Evolutionary conservation across 2,113 vertebrate species (phyloP).

Genomic region (Odobenus rosmarus): DNA sequence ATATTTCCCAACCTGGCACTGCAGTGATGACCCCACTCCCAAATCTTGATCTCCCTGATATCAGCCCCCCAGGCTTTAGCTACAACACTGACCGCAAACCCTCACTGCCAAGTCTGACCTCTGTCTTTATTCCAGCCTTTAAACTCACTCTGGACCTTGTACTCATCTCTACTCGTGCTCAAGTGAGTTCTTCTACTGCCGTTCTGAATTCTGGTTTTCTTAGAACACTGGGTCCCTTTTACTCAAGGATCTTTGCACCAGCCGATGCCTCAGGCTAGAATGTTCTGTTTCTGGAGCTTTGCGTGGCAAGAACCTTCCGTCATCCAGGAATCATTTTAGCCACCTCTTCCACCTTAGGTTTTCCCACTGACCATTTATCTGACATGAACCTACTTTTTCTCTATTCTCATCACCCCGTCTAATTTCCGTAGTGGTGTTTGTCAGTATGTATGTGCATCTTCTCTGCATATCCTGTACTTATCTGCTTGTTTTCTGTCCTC

Average conservation of each 20-base stretch:
- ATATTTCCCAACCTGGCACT: background rate
- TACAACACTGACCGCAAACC: background rate
- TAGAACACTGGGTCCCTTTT: background rate
- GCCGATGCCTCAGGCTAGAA: background rate
- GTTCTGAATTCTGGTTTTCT: background rate
- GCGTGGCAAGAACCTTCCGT: background rate
- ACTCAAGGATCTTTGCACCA: background rate
- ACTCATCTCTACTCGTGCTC: background rate
- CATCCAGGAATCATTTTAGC: background rate
- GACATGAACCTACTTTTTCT: no score
- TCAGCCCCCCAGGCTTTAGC: background rate
- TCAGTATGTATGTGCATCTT: accelerated
- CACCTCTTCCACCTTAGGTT: no score
- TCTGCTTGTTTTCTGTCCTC: background rate
- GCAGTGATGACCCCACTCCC: background rate
- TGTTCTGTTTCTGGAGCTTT: background rate
- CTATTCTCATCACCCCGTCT: background rate
- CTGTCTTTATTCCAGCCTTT: background rate
- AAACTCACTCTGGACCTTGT: background rate
- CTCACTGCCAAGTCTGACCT: background rate
- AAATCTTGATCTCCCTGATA: no score
- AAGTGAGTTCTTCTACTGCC: accelerated
- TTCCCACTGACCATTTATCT: background rate
- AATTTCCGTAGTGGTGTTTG: background rate
- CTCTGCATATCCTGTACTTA: background rate